Evolutionary conservation across 2,888 invertebrate genomes (phyloP).

Genomic region (Mesorhabditis spiculigera): DNA sequence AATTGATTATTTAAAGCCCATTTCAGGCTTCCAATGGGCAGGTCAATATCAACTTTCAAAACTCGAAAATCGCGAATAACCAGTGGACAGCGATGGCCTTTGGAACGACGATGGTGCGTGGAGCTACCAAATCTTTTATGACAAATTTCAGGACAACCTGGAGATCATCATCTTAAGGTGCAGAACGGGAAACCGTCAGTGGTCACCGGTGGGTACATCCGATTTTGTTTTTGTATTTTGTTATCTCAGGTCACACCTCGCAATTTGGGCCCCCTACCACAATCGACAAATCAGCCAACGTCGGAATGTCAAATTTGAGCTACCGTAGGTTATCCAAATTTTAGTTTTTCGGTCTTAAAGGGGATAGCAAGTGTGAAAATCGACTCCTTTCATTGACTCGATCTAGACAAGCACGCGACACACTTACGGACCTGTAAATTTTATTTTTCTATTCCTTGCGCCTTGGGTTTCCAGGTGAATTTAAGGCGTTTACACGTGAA

Average conservation of each 20-base stretch:
- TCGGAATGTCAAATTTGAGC: background rate
- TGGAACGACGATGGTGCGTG: background rate
- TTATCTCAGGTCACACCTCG: background rate
- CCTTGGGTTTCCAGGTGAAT: too few species aligned
- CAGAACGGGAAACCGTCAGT: background rate
- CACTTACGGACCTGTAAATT: too few species aligned
- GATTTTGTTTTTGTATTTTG: too few species aligned
- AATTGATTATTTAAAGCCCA: background rate
- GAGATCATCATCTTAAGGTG: slow-evolving; percentile 3
- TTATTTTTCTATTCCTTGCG: too few species aligned
- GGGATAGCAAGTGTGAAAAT: too few species aligned
- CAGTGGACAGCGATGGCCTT: background rate
- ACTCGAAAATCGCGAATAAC: background rate
- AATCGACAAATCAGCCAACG: background rate
- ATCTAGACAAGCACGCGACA: too few species aligned
- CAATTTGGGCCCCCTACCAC: background rate
- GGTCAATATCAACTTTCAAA: background rate
- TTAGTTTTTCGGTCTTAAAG: too few species aligned
- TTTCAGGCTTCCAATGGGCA: background rate
- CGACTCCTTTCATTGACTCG: too few species aligned
- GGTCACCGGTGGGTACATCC: background rate
- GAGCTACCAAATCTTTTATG: too few species aligned
- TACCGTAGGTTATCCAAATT: background rate
- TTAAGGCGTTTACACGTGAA: too few species aligned
- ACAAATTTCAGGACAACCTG: background rate